These are phyloP conservation scores for Meloidogyne exigua DNA, from an alignment of 1,140 invertebrate genomes.

Conservation along the genomic window DNA sequence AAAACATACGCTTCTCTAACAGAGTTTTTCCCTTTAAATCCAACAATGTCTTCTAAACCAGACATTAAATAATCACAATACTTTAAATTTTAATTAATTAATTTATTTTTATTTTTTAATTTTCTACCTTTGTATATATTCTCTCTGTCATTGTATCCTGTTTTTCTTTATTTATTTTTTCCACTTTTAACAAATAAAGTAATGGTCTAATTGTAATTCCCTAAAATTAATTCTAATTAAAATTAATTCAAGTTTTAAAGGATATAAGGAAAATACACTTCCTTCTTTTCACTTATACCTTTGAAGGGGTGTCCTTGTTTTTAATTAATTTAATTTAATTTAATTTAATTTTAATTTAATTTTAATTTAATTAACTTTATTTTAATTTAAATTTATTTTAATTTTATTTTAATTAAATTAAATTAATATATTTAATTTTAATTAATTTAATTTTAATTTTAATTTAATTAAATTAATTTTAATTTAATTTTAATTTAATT, in stretches of 20 bases:
- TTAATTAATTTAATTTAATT: too few relatives aligned
- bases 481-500: background rate
- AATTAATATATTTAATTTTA: too few relatives aligned
- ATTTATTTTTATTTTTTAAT: background rate
- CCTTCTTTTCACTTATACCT: too few relatives aligned
- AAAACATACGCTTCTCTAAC: conserved; percentile 31
- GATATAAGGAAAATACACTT: too few relatives aligned
- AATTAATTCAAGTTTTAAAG: too few relatives aligned
- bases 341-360: too few relatives aligned
- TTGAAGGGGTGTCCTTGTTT: too few relatives aligned
- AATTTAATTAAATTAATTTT: conserved; percentile 57
- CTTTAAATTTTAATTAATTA: background rate
- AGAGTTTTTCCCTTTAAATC: conserved; percentile 35
- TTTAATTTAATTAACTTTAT: too few relatives aligned
- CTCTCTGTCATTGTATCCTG: conserved; percentile 53
- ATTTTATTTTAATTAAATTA: too few relatives aligned
- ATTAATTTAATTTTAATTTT: conserved; percentile 63
- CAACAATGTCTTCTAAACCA: conserved; percentile 49
- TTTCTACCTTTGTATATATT: conserved; percentile 30
- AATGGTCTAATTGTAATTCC: conserved; percentile 68
- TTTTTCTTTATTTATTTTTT: conserved; percentile 54
- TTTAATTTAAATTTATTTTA: too few relatives aligned
- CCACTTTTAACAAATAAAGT: conserved; percentile 67
- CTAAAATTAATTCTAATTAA: background rate
- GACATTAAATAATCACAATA: conserved; percentile 24